Evolutionary conservation across 2,797 vertebrate species (phyloP).

Genomic region (Cryptoblepharus egeriae): DNA sequence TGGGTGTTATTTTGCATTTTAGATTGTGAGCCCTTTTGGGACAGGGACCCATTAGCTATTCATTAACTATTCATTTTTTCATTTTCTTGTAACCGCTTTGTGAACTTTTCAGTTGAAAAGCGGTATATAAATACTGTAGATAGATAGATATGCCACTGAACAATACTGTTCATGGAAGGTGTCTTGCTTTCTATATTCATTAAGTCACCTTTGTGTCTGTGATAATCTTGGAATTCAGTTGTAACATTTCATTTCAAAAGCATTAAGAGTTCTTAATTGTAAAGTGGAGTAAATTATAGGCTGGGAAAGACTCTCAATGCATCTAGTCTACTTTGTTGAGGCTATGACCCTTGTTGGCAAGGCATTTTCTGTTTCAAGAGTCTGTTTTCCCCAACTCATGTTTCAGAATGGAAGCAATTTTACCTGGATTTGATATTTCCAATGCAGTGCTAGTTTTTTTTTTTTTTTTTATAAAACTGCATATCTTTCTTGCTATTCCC

Average conservation of each 20-base stretch:
- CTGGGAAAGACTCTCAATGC: slow-evolving; percentile 2
- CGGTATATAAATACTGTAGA: no score
- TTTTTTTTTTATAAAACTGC: neutral
- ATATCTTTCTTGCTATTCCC: neutral
- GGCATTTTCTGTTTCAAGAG: slow-evolving; percentile 14
- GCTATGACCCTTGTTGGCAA: slow-evolving; percentile 11
- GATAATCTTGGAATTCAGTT: fast-evolving
- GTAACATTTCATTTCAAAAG: slow-evolving; percentile 16
- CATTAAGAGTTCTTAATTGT: slow-evolving; percentile 6
- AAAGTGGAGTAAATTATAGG: slow-evolving; percentile 25
- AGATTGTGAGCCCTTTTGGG: no score
- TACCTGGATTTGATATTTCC: fast-evolving
- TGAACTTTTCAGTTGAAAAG: no score
- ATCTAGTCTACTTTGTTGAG: neutral
- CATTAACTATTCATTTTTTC: no score
- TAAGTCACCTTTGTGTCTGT: slow-evolving; percentile 21
- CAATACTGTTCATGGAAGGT: no score
- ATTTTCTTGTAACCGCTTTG: no score
- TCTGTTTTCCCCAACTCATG: neutral
- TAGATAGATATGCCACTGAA: no score
- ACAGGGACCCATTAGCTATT: no score
- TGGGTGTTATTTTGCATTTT: no score
- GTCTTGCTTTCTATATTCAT: neutral
- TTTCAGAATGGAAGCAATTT: neutral
- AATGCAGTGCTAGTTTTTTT: neutral